Evolutionary conservation across 2,888 invertebrate genomes (phyloP).

Genomic region (Subacronicta megacephala): DNA sequence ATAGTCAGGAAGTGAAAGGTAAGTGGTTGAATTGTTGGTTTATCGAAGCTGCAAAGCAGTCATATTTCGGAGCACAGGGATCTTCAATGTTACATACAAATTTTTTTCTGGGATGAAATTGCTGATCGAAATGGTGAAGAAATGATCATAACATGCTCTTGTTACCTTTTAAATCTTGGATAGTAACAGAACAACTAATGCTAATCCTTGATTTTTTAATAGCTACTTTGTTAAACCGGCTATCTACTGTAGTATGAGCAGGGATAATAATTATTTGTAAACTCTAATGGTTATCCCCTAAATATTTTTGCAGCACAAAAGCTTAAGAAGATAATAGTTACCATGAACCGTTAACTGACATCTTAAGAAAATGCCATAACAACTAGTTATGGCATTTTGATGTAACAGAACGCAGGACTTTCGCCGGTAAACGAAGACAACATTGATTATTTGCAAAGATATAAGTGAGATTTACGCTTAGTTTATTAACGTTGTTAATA

Average conservation of each 20-base stretch:
- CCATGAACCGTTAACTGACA: constrained; percentile 22
- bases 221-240: background rate
- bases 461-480: constrained; percentile 1
- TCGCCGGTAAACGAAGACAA: constrained; percentile 7
- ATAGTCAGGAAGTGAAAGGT: constrained; percentile 2
- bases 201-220: background rate
- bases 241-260: background rate
- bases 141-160: background rate
- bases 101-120: constrained; percentile 8
- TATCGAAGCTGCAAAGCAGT: background rate
- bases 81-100: background rate
- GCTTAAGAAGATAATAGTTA: constrained; percentile 22
- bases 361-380: constrained; percentile 28
- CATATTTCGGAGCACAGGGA: background rate
- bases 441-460: constrained; percentile 1
- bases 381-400: constrained; percentile 18
- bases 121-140: background rate
- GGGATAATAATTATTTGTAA: background rate
- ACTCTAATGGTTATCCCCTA: constrained; percentile 13
- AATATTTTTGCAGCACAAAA: constrained; percentile 33
- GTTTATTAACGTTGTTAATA: background rate
- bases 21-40: background rate
- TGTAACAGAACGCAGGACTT: constrained; percentile 11
- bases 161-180: background rate
- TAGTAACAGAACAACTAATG: background rate